Base-by-base conservation (phyloP, 2,888 invertebrate genomes). In the Oxytorus armatus region DNA sequence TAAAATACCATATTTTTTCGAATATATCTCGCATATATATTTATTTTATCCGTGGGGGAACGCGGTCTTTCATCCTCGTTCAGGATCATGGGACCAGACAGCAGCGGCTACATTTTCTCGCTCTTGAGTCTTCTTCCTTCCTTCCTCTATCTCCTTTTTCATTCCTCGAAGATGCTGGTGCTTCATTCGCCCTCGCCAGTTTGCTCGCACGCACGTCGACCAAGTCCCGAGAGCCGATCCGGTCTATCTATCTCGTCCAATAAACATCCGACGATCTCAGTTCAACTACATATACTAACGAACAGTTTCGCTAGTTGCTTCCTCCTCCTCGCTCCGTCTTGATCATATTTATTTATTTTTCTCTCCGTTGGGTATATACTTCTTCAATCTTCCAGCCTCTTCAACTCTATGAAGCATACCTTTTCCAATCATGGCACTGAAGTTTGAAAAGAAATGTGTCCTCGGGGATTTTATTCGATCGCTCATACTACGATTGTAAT, bases 221-320 rank as follows among this genome's bases (percentile, higher is more conserved):
- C 63, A 39, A 57, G 59, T 73, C 66, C 33, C 65, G 39, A 49
- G 63, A 57, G 21, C 77, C 89, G 88, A 91, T 90, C 91, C 90
- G 90, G 91, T 90, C 90, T 90, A 85, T 88, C 88, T 90, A 89
- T 90, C 90, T 89, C 86, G 88, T 89, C 88, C 89, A 90, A 91
- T 90, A 91, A 90, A 90, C 89, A 89, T 89, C 87, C 83, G 81
- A 74, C 83, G 84, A 85, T 87, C 85, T 81, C 82, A 66, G 82
- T 81, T 81, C 77, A 79, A 76, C 82, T 79, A 76, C n/a, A n/a
- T n/a, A n/a, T 82, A 78, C 59, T 79, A 78, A 72, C 82, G 76
- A 74, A 80, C 72, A 65, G 77, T 79, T 83, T 68, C 79, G 73
- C 79, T 77, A 79, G 78, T 42, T 21, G 65, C 53, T 75, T 55